Percentiles rank a stretch among this genome's conserved stretches.
These are phyloP conservation scores for Eilema sororculum DNA, from an alignment of 2,888 invertebrate genomes.

Conservation along the genomic window DNA sequence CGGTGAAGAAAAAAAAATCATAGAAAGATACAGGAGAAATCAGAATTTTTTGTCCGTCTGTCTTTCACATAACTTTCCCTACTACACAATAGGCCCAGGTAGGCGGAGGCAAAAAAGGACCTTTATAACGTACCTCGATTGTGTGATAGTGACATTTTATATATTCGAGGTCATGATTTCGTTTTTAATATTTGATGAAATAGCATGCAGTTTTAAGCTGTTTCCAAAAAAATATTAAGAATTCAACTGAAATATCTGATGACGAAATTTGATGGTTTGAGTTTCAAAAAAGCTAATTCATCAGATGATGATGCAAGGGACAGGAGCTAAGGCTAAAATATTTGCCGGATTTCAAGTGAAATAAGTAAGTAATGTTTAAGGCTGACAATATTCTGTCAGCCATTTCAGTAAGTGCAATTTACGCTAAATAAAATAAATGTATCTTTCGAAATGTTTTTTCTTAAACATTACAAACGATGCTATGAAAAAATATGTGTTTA, in stretches of 20 bases:
- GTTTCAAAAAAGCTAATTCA: too few relatives aligned
- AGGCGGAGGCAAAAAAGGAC: slow-evolving; percentile 68
- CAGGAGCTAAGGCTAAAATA: too few relatives aligned
- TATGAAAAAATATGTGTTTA: too few relatives aligned
- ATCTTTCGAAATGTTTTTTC: too few relatives aligned
- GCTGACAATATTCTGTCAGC: too few relatives aligned
- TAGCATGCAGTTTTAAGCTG: slow-evolving; percentile 2
- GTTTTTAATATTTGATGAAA: slow-evolving; percentile 36
- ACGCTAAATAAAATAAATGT: too few relatives aligned
- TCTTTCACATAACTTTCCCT: slow-evolving; percentile 85
- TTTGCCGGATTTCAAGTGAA: too few relatives aligned
- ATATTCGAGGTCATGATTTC: slow-evolving; percentile 70
- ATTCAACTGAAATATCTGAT: neutral
- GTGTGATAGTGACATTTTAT: slow-evolving; percentile 81
- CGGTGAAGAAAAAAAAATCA: slow-evolving; percentile 64
- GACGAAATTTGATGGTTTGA: too few relatives aligned
- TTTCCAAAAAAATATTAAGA: neutral
- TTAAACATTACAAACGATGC: too few relatives aligned
- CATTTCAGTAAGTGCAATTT: too few relatives aligned
- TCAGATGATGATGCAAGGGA: too few relatives aligned
- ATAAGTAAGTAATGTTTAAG: too few relatives aligned
- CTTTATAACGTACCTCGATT: slow-evolving; percentile 63
- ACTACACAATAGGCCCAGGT: slow-evolving; percentile 78
- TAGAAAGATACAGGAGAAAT: slow-evolving; percentile 73
- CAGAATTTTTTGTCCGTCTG: slow-evolving; percentile 70